Evolutionary conservation across 2,888 invertebrate species (phyloP).

Genomic region (Volucella inflata): DNA sequence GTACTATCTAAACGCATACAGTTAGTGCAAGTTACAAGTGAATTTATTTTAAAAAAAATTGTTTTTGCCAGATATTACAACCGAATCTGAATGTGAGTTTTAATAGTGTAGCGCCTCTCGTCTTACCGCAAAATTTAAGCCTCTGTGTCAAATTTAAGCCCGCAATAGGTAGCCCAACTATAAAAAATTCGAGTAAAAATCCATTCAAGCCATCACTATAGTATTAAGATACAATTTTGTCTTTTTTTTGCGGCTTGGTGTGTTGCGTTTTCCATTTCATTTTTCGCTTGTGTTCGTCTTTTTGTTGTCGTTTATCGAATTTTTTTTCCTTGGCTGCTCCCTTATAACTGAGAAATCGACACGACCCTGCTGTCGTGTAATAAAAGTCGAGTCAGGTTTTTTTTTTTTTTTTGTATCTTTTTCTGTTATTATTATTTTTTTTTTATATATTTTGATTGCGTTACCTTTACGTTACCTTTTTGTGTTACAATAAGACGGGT

Average conservation of each 20-base stretch:
- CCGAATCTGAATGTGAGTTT: too few relatives aligned
- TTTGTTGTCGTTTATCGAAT: conserved; percentile 47
- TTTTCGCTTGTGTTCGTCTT: conserved; percentile 27
- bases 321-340: conserved; percentile 8
- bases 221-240: conserved; percentile 59
- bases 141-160: background rate
- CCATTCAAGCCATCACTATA: conserved; percentile 57
- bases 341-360: conserved; percentile 37
- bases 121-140: background rate
- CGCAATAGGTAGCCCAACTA: conserved; percentile 38
- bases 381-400: conserved; percentile 75
- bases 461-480: conserved; percentile 38
- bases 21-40: conserved; percentile 4
- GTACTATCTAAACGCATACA: background rate
- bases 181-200: conserved; percentile 27
- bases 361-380: conserved; percentile 39
- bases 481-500: conserved; percentile 67
- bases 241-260: conserved; percentile 25
- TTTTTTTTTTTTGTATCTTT: conserved; percentile 59
- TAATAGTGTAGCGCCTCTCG: too few relatives aligned
- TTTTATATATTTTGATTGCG: conserved; percentile 31
- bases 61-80: background rate
- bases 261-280: conserved; percentile 40
- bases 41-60: conserved; percentile 1
- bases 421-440: background rate